Conservation (phyloP, 2,113 vertebrate genomes). For the Heterochromis multidens region DNA sequence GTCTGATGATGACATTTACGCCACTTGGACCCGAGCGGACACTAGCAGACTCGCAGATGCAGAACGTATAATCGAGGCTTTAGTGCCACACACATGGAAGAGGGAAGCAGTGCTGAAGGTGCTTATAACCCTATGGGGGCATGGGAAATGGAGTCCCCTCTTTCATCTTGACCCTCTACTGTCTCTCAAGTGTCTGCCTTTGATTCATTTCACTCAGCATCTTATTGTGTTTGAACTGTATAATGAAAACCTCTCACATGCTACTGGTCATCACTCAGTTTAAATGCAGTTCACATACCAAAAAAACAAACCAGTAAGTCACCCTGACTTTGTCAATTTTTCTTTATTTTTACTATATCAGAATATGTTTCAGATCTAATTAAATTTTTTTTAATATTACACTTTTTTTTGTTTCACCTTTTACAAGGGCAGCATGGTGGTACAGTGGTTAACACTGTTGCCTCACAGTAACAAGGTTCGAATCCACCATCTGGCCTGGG, state of each 20-base stretch:
- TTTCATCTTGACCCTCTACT: slow-evolving; percentile 10
- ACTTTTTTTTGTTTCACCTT: too few relatives aligned
- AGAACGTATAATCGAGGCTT: not conserved
- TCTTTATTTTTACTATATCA: not conserved
- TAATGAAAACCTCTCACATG: not conserved
- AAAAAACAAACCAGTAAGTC: not conserved
- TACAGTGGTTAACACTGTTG: too few relatives aligned
- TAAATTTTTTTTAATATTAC: too few relatives aligned
- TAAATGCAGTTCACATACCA: not conserved
- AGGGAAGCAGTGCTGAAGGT: not conserved
- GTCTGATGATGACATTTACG: not conserved
- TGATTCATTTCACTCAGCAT: not conserved
- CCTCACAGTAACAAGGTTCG: too few relatives aligned
- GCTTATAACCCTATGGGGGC: not conserved
- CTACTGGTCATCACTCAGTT: not conserved
- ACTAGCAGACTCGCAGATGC: not conserved
- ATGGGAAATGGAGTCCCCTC: slow-evolving; percentile 51
- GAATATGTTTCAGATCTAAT: rapidly evolving
- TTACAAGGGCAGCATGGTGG: too few relatives aligned
- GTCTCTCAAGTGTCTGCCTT: not conserved
- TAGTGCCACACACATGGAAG: not conserved
- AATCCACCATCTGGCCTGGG: too few relatives aligned
- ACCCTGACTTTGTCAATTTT: not conserved
- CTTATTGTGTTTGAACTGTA: slow-evolving; percentile 5
- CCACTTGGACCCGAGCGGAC: not conserved